Evolutionary conservation across 2,797 vertebrate genomes (phyloP).

Genomic region (Tenualosa ilisha): DNA sequence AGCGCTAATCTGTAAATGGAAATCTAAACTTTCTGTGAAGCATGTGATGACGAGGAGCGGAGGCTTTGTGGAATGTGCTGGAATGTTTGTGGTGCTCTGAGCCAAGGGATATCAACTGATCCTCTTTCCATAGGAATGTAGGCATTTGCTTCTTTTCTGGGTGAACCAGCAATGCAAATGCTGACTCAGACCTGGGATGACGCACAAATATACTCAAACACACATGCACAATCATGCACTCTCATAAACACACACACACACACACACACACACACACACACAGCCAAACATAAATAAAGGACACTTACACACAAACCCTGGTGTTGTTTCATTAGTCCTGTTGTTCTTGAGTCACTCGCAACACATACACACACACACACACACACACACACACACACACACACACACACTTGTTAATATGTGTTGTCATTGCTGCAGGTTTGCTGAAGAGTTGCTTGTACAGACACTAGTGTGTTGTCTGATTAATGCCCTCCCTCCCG

Average conservation of each 20-base stretch:
- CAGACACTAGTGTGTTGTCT: slow-evolving; percentile 53
- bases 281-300: neutral
- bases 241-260: neutral
- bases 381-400: neutral
- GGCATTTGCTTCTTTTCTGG: no score
- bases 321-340: slow-evolving; percentile 90
- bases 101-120: no score
- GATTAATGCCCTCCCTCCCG: slow-evolving; percentile 89
- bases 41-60: no score
- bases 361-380: neutral
- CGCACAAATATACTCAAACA: no score
- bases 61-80: no score
- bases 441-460: slow-evolving; percentile 88
- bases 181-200: no score
- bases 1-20: no score
- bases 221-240: no score
- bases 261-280: neutral
- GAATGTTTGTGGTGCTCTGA: no score
- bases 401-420: slow-evolving; percentile 70
- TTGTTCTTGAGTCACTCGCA: slow-evolving; percentile 68
- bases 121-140: no score
- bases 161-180: no score
- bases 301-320: neutral
- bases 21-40: no score
- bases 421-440: slow-evolving; percentile 88